Percentiles rank a stretch among this genome's conserved stretches.
Evolutionary conservation across 2,113 vertebrate genomes (phyloP).

Genomic region (Neopipo cinnamomea): DNA sequence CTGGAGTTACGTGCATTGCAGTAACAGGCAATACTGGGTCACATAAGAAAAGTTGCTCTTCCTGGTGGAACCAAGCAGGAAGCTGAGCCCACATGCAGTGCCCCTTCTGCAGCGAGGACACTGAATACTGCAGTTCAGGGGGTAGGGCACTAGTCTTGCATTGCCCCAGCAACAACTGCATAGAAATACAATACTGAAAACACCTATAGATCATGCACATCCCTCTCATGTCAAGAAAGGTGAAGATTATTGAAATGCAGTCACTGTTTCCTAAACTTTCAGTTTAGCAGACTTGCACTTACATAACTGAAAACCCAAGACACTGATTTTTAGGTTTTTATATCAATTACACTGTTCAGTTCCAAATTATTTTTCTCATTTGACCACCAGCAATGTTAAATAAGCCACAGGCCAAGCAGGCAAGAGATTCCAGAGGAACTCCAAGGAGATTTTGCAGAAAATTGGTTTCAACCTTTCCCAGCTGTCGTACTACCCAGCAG

Average conservation of each 20-base stretch:
- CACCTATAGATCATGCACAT: neutral
- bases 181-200: neutral
- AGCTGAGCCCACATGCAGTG: accelerated
- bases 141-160: neutral
- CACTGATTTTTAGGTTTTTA: neutral
- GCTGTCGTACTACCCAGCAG: neutral
- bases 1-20: neutral
- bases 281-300: neutral
- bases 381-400: neutral
- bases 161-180: neutral
- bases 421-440: neutral
- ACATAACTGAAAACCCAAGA: neutral
- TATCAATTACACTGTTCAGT: neutral
- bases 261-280: neutral
- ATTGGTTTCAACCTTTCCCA: neutral
- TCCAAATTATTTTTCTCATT: neutral
- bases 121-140: neutral
- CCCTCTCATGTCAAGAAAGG: neutral
- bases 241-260: neutral
- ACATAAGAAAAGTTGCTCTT: neutral
- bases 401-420: neutral
- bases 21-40: neutral
- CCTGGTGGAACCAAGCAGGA: neutral
- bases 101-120: neutral
- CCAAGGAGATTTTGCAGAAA: neutral